Conservation (phyloP, 2,113 vertebrate genomes). For the Synodontis membranacea region DNA sequence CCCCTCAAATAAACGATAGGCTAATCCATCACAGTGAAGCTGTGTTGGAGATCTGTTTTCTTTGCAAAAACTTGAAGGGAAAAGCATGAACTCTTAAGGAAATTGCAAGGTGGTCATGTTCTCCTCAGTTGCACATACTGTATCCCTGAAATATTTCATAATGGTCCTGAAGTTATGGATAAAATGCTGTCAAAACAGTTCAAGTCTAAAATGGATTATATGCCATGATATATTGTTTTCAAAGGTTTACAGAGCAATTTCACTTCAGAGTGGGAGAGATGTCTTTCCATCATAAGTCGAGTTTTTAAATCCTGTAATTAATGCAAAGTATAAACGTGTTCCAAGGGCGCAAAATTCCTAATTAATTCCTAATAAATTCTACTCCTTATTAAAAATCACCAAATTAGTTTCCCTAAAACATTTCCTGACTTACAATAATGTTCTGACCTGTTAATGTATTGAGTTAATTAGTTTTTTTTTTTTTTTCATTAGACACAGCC, state of each 20-base stretch:
- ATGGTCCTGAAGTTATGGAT: neutral
- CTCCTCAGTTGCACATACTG: neutral
- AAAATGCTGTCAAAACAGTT: neutral
- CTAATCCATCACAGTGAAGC: constrained; percentile 12
- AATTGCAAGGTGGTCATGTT: constrained; percentile 7
- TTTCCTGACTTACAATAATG: neutral
- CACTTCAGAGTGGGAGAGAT: neutral
- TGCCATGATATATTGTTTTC: neutral
- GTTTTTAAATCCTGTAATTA: neutral
- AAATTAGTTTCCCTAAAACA: neutral
- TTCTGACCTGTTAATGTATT: neutral
- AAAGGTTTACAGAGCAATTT: neutral
- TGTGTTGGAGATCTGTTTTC: neutral
- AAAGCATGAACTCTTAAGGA: neutral
- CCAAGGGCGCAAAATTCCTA: neutral
- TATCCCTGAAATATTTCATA: neutral
- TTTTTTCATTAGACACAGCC: neutral
- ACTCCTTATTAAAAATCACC: constrained; percentile 7
- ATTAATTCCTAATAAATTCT: neutral
- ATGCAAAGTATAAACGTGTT: neutral
- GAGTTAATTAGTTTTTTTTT: neutral
- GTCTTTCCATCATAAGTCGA: neutral
- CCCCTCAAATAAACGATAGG: neutral
- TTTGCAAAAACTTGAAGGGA: neutral
- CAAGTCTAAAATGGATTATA: neutral